Percentiles rank a stretch among this genome's conserved stretches.
phyloP scores from a whole-genome alignment of 2,888 invertebrate species.

The Nineta flava region DNA sequence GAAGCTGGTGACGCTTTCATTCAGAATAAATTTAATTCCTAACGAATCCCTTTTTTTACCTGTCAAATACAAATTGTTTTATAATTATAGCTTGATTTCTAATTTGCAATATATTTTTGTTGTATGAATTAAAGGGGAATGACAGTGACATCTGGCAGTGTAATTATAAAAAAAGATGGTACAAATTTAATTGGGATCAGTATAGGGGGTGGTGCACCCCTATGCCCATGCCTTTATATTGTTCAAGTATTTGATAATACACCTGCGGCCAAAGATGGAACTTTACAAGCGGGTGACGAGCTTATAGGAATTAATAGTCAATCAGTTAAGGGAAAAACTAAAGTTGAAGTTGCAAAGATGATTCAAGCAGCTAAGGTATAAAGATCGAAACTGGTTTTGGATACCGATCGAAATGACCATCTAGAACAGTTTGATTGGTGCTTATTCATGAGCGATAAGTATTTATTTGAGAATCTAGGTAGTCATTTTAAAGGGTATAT shows the following conservation, averaged over 20 bases:
- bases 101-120: not conserved
- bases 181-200: slow-evolving; percentile 93
- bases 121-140: slow-evolving; percentile 61
- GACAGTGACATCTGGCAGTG: slow-evolving; percentile 89
- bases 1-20: too few relatives aligned
- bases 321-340: slow-evolving; percentile 90
- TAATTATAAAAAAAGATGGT: slow-evolving; percentile 78
- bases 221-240: slow-evolving; percentile 94
- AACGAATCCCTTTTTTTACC: too few relatives aligned
- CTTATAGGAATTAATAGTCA: slow-evolving; percentile 85
- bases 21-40: too few relatives aligned
- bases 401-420: too few relatives aligned
- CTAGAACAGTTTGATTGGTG: too few relatives aligned
- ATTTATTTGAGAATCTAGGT: too few relatives aligned
- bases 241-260: slow-evolving; percentile 99
- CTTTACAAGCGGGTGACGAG: slow-evolving; percentile 93
- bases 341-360: slow-evolving; percentile 98
- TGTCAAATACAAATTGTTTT: too few relatives aligned
- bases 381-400: not conserved
- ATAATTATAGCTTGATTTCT: too few relatives aligned
- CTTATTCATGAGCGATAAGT: too few relatives aligned
- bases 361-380: slow-evolving; percentile 84
- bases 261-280: slow-evolving; percentile 84
- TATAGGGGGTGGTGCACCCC: slow-evolving; percentile 89
- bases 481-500: too few relatives aligned